Evolutionary conservation across 2,888 invertebrate genomes (phyloP).

Genomic region (Eutolmus rufibarbis): DNA sequence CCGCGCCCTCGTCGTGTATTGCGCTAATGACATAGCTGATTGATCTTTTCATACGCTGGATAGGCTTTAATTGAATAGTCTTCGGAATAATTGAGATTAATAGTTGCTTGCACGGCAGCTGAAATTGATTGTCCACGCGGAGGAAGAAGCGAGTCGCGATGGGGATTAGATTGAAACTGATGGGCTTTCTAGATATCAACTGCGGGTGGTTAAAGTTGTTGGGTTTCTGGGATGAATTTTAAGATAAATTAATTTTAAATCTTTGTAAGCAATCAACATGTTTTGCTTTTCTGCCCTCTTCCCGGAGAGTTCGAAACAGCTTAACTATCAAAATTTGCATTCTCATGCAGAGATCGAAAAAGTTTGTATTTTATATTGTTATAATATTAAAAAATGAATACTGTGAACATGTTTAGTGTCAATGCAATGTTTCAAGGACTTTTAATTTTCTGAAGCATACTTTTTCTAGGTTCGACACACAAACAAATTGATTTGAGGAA

Average conservation of each 20-base stretch:
- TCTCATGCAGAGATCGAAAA: no score
- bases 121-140: not conserved
- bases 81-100: constrained; percentile 22
- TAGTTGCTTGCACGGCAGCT: not conserved
- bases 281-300: no score
- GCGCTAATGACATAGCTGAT: not conserved
- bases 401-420: no score
- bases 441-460: no score
- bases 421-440: no score
- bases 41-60: not conserved
- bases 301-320: no score
- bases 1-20: not conserved
- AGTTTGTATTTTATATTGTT: no score
- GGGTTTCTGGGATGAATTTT: not conserved
- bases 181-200: not conserved
- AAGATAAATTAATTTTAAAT: not conserved
- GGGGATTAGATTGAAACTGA: not conserved
- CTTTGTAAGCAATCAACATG: not conserved
- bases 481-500: no score
- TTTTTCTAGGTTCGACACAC: no score
- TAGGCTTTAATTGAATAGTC: constrained; percentile 16
- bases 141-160: not conserved
- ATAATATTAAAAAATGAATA: no score
- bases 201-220: not conserved
- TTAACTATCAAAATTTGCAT: no score